A percentile compares a stretch with the other conserved stretches of the same genome.
phyloP scores from a whole-genome alignment of 2,888 invertebrate species.

The Mallateleia sp. region DNA sequence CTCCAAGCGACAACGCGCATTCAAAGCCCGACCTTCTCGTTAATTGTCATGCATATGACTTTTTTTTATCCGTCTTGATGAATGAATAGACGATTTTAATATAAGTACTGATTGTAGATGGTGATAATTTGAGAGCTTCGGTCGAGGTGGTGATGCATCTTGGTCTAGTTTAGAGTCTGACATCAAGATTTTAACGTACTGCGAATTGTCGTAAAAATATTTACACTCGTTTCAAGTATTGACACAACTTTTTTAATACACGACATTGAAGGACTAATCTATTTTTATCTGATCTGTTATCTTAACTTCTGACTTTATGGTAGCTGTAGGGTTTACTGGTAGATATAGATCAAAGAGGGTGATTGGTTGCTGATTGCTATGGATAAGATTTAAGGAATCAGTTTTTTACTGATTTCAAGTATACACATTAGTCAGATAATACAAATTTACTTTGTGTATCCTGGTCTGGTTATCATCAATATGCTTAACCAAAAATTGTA shows the following conservation, averaged over 20 bases:
- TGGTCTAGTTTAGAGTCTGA: conserved; percentile 22
- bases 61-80: conserved; percentile 42
- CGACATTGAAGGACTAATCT: neutral
- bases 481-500: too few relatives aligned
- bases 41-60: conserved; percentile 45
- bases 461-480: too few relatives aligned
- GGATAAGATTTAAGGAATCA: neutral
- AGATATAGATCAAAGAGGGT: neutral
- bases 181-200: neutral
- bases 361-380: neutral
- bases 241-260: neutral
- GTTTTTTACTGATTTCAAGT: neutral
- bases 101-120: conserved; percentile 8
- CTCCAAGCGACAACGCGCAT: conserved; percentile 15
- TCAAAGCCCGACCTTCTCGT: conserved; percentile 41
- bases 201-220: too few relatives aligned
- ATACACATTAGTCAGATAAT: neutral
- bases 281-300: neutral
- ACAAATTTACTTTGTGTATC: too few relatives aligned
- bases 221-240: neutral
- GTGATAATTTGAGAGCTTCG: neutral
- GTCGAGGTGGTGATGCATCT: neutral
- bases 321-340: neutral
- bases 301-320: neutral
- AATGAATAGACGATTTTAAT: conserved; percentile 33